Evolutionary conservation across 2,888 invertebrate species (phyloP), one percentile per base, ranked within the genome.

Genomic region (Aphodius granarius): DNA sequence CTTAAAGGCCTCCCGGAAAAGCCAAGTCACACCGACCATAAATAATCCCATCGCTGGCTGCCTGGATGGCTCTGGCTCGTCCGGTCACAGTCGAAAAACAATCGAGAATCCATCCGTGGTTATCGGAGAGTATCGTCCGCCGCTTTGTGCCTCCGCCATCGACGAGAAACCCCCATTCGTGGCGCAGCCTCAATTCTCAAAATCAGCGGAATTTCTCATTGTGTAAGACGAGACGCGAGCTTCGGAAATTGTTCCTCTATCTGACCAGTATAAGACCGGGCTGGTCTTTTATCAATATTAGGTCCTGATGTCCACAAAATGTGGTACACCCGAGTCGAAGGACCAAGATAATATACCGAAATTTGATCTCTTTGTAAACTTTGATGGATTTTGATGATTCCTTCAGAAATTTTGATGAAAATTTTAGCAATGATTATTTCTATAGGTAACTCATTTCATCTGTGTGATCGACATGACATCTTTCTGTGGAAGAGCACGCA

Each of bases 121-220:
- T 78, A 80, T 80, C 80, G 73, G 78, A 76, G 75, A 73, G 76
- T 78, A 80, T 79, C 78, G 77, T 77, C 79, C 70, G 77, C 77
- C 79, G 9, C 43, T 80, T 80, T 80, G 79, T 78, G 78, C 74
- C 74, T n/a, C 43, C 43, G 13, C 43, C 13, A 43, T 13, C 43
- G 43, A 43, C 4, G 43, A 43, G 78, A 75, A 79, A 78, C 78
- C 77, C 78, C 79, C 76, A 75, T 79, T 79, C 78, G 76, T 78
- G n/a, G n/a, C 78, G 77, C 77, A 76, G 78, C 80, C 80, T 79
- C 79, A 79, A 80, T 81, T 80, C 79, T 78, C 76, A 80, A 81
- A 80, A 80, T 81, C 78, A 78, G 79, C 80, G 81, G 81, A 79
- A 81, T 81, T 81, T 81, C 80, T 81, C 81, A 81, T 80, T 80